Percentiles rank a stretch among this genome's conserved stretches.
Evolutionary conservation across 2,888 invertebrate genomes (phyloP).

Genomic region (Parnassius apollo): DNA sequence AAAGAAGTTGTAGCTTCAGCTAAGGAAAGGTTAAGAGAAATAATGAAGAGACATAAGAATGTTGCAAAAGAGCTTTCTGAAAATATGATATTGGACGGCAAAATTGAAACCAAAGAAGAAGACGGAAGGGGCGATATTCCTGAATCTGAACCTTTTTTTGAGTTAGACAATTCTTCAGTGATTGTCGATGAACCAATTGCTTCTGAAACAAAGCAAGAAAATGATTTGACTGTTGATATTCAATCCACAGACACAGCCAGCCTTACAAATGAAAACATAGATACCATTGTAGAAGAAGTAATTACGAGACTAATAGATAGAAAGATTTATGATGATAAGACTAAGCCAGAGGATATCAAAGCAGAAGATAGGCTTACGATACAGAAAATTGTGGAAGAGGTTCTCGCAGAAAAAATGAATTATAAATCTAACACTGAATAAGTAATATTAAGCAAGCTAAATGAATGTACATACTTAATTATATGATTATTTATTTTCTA

Average conservation of each 20-base stretch:
- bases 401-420: conserved; percentile 67
- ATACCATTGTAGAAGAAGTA: conserved; percentile 74
- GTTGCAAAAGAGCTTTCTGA: conserved; percentile 61
- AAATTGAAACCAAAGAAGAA: conserved; percentile 33
- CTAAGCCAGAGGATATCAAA: conserved; percentile 72
- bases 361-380: conserved; percentile 68
- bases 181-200: conserved; percentile 50
- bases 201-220: conserved; percentile 18
- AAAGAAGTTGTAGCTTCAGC: conserved; percentile 74
- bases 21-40: conserved; percentile 73
- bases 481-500: neutral
- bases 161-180: conserved; percentile 49
- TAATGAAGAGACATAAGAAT: conserved; percentile 74
- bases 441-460: conserved; percentile 10
- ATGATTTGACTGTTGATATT: conserved; percentile 26
- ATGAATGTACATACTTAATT: neutral
- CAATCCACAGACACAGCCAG: conserved; percentile 37
- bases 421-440: conserved; percentile 35
- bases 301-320: conserved; percentile 70
- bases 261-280: conserved; percentile 60
- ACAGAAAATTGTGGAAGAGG: conserved; percentile 75
- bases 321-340: conserved; percentile 77
- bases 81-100: conserved; percentile 39
- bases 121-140: conserved; percentile 58
- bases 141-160: conserved; percentile 40